Evolutionary conservation across 2,113 vertebrate genomes (phyloP), one percentile per base, ranked within the genome.

Genomic region (Calypte anna): DNA sequence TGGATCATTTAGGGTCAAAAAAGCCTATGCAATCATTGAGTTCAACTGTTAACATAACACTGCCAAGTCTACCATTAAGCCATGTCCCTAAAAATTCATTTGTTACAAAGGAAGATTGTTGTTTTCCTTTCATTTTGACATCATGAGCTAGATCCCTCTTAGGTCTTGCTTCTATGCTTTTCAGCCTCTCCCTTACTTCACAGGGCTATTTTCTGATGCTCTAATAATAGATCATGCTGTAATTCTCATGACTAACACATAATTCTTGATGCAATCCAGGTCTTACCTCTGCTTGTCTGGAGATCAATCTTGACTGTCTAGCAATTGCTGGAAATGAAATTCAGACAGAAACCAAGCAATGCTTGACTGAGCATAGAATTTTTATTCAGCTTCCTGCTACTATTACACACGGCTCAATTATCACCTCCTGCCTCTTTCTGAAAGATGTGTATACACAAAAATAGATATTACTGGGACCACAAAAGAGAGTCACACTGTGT

Each of bases 261-360:
- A 80, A 90, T 87, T 92, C n/a, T 58, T 84, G 80, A 88, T 89
- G 85, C 51, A 95, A 86, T 90, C 68, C 90, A 95, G 81, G 76
- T 85, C 63, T 93, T 86, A 85, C 86, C 76, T 94, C 87, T 72
- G 40, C 70, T 89, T 94, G 82, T 94, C 92, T 88, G 87, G 70
- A 86, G 73, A 90, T 95, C 50, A 74, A 67, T 96, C 90, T 88
- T 83, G 75, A 94, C 91, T 96, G 87, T 96, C 95, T 94, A 94
- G 93, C 85, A 93, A 95, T 95, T 96, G 94, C 91, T 96, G 93
- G 87, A 95, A 97, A 95, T 50, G 82, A 91, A 96, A 96, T 57
- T 88, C 88, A 86, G 36, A 69, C 68, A 94, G 89, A 93, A 93
- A 87, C 83, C 69, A 89, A 91, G 94, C 74, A 59, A 83, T 86